Percentiles rank a stretch among this genome's conserved stretches.
These are phyloP conservation scores for Eupithecia pulchellata DNA, from an alignment of 2,888 invertebrate genomes.

Conservation along the genomic window DNA sequence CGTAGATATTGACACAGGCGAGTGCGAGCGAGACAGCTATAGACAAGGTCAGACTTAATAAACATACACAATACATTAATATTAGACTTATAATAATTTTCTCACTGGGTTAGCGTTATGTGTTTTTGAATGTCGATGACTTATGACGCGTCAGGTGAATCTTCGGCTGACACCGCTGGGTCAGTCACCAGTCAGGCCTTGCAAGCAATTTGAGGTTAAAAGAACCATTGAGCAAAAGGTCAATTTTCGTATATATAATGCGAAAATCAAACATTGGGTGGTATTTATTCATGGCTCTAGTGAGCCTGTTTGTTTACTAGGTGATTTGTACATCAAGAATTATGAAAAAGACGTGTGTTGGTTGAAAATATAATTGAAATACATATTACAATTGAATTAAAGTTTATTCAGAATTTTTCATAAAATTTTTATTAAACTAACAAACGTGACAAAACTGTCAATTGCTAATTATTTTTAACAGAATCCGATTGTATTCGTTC, in stretches of 20 bases:
- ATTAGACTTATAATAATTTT: slow-evolving; percentile 42
- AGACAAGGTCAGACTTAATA: slow-evolving; percentile 75
- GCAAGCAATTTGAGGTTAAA: background rate
- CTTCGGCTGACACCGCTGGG: background rate
- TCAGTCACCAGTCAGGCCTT: slow-evolving; percentile 12
- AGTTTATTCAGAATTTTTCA: no score
- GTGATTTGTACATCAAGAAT: no score
- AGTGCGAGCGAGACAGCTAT: slow-evolving; percentile 64
- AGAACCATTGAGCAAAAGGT: slow-evolving; percentile 1
- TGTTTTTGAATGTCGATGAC: slow-evolving; percentile 10
- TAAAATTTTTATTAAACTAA: no score
- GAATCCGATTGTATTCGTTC: no score
- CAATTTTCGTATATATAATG: background rate
- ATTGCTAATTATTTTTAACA: no score
- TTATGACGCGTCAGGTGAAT: background rate
- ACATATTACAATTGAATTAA: no score
- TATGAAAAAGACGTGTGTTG: no score
- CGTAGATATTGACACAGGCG: slow-evolving; percentile 52
- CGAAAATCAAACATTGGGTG: background rate
- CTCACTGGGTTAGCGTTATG: slow-evolving; percentile 30
- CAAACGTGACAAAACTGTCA: no score
- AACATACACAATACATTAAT: slow-evolving; percentile 56
- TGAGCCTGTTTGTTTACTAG: background rate
- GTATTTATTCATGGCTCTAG: background rate
- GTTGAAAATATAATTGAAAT: no score